A percentile compares a stretch with the other conserved stretches of the same genome.
Conservation (phyloP, 2,888 invertebrate species). For the Cistogaster globosa region DNA sequence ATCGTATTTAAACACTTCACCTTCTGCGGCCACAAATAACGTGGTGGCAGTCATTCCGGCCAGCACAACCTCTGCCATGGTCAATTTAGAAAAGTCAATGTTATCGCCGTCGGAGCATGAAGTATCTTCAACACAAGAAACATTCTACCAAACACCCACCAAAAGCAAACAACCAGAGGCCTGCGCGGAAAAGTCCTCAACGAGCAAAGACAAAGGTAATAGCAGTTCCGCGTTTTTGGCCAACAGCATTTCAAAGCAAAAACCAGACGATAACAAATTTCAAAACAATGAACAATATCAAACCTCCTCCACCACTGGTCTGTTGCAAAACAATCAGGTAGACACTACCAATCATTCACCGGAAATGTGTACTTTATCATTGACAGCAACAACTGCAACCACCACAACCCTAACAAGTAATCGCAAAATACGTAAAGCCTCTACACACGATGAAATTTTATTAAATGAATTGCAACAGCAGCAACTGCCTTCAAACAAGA, state of each 20-base stretch:
- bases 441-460: conserved; percentile 60
- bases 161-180: conserved; percentile 36
- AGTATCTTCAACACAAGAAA: conserved; percentile 74
- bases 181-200: conserved; percentile 34
- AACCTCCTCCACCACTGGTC: conserved; percentile 32
- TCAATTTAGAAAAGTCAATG: conserved; percentile 53
- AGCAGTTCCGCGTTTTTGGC: neutral
- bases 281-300: conserved; percentile 39
- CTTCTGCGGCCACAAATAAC: neutral
- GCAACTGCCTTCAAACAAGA: conserved; percentile 40
- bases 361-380: conserved; percentile 48
- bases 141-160: conserved; percentile 57
- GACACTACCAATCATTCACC: conserved; percentile 67
- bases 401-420: conserved; percentile 12
- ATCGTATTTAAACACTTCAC: conserved; percentile 41
- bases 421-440: conserved; percentile 46
- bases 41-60: neutral
- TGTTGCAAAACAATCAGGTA: conserved; percentile 68
- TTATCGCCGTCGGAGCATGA: conserved; percentile 73
- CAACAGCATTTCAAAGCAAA: conserved; percentile 15
- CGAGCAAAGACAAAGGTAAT: conserved; percentile 36
- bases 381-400: conserved; percentile 29
- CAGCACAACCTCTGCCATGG: neutral
- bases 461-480: conserved; percentile 53
- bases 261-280: conserved; percentile 6